phyloP scores from a whole-genome alignment of 2,113 vertebrate species.

The Platichthys flesus region DNA sequence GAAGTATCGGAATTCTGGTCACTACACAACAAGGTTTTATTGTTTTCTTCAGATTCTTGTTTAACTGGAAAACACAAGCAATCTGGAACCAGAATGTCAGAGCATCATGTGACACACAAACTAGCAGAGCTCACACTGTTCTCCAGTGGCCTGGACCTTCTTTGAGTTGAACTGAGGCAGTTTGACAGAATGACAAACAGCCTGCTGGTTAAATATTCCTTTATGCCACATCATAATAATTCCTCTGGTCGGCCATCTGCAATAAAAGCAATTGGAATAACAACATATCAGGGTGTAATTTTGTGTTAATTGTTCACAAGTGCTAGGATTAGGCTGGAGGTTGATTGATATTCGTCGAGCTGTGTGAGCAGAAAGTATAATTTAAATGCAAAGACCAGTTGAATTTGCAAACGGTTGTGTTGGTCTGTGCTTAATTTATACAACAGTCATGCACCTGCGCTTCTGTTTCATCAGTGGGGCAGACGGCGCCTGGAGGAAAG shows the following conservation, averaged over 20 bases:
- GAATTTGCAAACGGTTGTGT: neutral
- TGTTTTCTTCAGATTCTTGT: conserved; percentile 3
- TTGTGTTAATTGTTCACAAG: neutral
- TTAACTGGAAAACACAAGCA: neutral
- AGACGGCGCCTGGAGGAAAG: conserved; percentile 31
- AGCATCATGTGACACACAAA: neutral
- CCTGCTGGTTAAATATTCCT: neutral
- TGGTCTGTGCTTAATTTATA: conserved; percentile 15
- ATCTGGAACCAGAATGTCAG: conserved; percentile 5
- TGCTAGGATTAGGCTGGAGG: neutral
- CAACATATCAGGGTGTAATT: neutral
- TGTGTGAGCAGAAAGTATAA: neutral
- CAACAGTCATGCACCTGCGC: conserved; percentile 14
- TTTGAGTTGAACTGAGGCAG: neutral
- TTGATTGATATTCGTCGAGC: neutral
- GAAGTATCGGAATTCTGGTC: neutral
- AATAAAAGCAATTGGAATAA: neutral
- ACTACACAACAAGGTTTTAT: neutral
- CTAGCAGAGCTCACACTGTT: neutral
- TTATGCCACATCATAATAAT: neutral
- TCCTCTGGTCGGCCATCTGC: neutral
- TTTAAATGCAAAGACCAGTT: neutral
- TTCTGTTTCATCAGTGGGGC: conserved; percentile 5
- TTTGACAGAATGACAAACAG: neutral
- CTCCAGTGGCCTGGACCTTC: neutral